Conservation (phyloP, 2,888 invertebrate species). For the Hyppa rectilinea region DNA sequence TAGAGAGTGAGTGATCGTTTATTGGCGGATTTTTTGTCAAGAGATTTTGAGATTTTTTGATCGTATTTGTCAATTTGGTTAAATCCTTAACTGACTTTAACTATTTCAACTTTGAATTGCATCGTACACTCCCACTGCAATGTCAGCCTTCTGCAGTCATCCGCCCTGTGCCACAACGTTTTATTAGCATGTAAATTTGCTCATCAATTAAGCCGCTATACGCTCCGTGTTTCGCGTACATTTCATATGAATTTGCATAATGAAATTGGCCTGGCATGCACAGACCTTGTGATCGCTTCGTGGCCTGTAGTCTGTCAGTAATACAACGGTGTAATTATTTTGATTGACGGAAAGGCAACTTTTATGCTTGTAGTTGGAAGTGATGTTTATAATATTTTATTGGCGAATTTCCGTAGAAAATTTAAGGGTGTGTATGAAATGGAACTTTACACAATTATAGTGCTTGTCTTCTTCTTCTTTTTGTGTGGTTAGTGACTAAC, state of each 20-base stretch:
- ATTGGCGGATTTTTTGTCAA: too few species aligned
- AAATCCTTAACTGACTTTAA: too few species aligned
- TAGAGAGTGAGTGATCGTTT: too few species aligned
- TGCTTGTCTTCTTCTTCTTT: too few species aligned
- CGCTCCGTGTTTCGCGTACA: slow-evolving; percentile 68
- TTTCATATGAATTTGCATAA: slow-evolving; percentile 81
- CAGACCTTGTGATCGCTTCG: slow-evolving; percentile 52
- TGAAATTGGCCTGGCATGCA: slow-evolving; percentile 75
- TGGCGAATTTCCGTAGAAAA: neutral
- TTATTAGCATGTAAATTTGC: slow-evolving; percentile 86
- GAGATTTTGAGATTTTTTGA: too few species aligned
- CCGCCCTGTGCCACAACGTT: slow-evolving; percentile 62
- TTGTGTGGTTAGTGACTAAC: too few species aligned
- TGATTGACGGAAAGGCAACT: slow-evolving; percentile 46
- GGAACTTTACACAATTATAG: neutral
- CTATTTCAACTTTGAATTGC: too few species aligned
- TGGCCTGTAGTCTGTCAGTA: slow-evolving; percentile 25
- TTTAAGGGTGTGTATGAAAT: slow-evolving; percentile 3
- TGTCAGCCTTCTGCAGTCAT: slow-evolving; percentile 31
- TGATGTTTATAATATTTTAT: slow-evolving; percentile 41
- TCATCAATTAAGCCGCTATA: slow-evolving; percentile 81
- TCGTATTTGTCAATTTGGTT: too few species aligned
- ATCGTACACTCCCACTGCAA: too few species aligned
- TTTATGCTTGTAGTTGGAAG: slow-evolving; percentile 24
- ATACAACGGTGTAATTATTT: slow-evolving; percentile 48